A percentile compares a stretch with the other conserved stretches of the same genome.
phyloP scores from a whole-genome alignment of 1,140 invertebrate genomes.

The Drosophila ohnishii region DNA sequence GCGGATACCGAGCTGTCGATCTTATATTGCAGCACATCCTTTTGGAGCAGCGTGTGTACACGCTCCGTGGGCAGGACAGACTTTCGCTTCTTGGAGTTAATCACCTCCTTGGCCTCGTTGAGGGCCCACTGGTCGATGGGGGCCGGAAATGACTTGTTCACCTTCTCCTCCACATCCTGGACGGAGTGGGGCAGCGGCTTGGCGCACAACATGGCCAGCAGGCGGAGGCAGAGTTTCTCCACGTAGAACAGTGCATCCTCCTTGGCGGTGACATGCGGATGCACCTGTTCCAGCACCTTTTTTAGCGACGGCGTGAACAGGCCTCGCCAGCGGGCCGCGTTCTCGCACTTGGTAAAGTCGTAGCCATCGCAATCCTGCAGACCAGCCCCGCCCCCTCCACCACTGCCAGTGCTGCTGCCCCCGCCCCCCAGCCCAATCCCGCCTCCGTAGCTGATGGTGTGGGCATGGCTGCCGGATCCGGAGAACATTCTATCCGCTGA shows the following conservation, averaged over 20 bases:
- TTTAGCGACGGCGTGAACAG: slow-evolving; percentile 91
- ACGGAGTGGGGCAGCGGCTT: slow-evolving; percentile 91
- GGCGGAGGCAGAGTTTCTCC: slow-evolving; percentile 93
- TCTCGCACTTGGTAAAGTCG: slow-evolving; percentile 94
- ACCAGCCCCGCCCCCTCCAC: slow-evolving; percentile 39
- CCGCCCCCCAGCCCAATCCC: slow-evolving; percentile 32
- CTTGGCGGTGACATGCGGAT: slow-evolving; percentile 92
- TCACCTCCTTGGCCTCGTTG: slow-evolving; percentile 92
- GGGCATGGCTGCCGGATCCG: slow-evolving; percentile 40
- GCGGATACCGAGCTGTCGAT: slow-evolving; percentile 95
- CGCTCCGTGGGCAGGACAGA: slow-evolving; percentile 94
- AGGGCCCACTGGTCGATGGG: slow-evolving; percentile 97
- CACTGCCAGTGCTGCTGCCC: slow-evolving; percentile 23
- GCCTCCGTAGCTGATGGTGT: slow-evolving; percentile 42
- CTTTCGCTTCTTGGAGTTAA: slow-evolving; percentile 93
- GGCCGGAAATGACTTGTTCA: slow-evolving; percentile 94
- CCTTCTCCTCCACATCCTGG: slow-evolving; percentile 95
- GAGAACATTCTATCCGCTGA: slow-evolving; percentile 42
- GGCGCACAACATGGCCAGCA: slow-evolving; percentile 94
- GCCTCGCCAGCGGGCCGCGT: slow-evolving; percentile 94
- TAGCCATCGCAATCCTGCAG: slow-evolving; percentile 86
- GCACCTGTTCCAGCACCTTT: slow-evolving; percentile 95
- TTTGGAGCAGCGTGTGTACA: slow-evolving; percentile 94
- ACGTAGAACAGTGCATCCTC: slow-evolving; percentile 97
- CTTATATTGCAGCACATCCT: slow-evolving; percentile 97